These are phyloP conservation scores for Mormyrus proboscirostris DNA, from an alignment of 2,797 vertebrate species.

Conservation along the genomic window DNA sequence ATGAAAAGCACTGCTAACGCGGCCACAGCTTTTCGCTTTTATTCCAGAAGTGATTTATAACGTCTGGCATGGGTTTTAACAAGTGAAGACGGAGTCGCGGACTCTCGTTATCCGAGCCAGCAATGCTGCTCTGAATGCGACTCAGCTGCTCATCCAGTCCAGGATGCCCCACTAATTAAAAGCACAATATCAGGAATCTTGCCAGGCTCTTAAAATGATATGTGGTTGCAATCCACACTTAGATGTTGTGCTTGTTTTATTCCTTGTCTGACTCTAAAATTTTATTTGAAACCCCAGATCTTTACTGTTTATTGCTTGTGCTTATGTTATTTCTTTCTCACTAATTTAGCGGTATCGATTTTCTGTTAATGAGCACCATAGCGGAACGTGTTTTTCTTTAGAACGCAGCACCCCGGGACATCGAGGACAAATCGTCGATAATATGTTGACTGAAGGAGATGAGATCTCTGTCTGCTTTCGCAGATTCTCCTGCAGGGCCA, in stretches of 20 bases:
- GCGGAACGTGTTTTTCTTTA: background rate
- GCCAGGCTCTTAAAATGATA: conserved; percentile 20
- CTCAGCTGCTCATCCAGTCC: background rate
- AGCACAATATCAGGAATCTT: conserved; percentile 17
- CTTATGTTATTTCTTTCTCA: background rate
- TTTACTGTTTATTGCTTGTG: conserved; percentile 1
- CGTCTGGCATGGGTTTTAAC: background rate
- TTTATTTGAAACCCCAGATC: background rate
- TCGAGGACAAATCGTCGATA: background rate
- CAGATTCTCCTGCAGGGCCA: conserved; percentile 78
- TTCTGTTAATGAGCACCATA: background rate
- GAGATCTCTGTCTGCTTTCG: background rate
- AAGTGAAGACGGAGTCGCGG: background rate
- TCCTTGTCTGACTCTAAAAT: background rate
- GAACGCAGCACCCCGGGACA: background rate
- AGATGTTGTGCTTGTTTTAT: conserved; percentile 10
- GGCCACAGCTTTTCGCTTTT: background rate
- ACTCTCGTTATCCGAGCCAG: background rate
- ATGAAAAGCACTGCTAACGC: background rate
- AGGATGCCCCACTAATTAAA: conserved; percentile 1
- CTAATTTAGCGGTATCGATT: background rate
- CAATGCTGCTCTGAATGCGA: background rate
- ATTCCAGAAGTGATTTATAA: background rate
- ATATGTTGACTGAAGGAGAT: background rate
- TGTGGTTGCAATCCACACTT: background rate